Evolutionary conservation across 2,797 vertebrate species (phyloP).

Genomic region (Cichlasoma orientale): DNA sequence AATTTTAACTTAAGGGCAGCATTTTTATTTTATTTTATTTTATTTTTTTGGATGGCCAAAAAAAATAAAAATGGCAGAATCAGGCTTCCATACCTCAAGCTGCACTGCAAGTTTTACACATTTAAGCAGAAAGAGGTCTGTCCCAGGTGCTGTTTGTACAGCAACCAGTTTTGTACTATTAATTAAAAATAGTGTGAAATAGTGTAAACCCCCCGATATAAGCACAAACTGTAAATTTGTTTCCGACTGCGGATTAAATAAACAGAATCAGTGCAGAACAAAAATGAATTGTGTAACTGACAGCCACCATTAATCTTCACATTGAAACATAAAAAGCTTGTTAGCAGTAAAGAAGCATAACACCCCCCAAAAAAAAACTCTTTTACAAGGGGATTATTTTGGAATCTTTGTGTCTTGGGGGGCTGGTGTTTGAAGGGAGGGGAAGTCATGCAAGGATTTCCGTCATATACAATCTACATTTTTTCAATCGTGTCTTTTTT

Average conservation of each 20-base stretch:
- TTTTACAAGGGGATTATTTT: constrained; percentile 3
- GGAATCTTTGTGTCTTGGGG: constrained; percentile 1
- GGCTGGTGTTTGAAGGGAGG: not conserved
- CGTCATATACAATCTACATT: constrained; percentile 47
- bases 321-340: not conserved
- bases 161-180: too few species aligned
- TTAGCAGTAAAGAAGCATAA: not conserved
- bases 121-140: too few species aligned
- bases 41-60: too few species aligned
- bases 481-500: constrained; percentile 28
- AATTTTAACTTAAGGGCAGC: too few species aligned
- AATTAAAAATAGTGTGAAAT: too few species aligned
- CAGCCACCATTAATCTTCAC: not conserved
- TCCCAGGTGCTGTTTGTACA: too few species aligned
- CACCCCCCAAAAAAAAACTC: not conserved
- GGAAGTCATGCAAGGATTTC: constrained; percentile 33
- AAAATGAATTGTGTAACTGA: not conserved
- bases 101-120: too few species aligned
- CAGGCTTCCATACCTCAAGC: too few species aligned
- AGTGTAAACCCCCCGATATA: not conserved
- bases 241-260: not conserved
- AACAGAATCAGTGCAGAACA: not conserved
- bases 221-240: not conserved
- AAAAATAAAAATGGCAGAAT: too few species aligned
- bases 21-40: too few species aligned